These are phyloP conservation scores for Trypoxylon attenuatum DNA, from an alignment of 2,888 invertebrate species.

Conservation along the genomic window DNA sequence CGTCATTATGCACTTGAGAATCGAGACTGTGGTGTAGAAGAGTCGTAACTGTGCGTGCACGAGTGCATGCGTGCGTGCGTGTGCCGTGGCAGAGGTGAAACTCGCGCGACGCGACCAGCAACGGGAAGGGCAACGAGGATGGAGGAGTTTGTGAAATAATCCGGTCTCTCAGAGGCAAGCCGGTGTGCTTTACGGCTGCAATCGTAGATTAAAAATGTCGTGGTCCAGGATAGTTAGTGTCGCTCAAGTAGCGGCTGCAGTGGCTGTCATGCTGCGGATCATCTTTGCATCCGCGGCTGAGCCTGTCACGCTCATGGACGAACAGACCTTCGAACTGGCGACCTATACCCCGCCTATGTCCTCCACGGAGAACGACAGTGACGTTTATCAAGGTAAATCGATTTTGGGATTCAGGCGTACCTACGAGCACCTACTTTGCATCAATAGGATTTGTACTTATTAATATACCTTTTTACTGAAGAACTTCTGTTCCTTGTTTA, in stretches of 20 bases:
- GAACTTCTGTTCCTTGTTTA: too few relatives aligned
- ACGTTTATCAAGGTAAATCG: constrained; percentile 61
- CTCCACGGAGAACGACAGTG: constrained; percentile 59
- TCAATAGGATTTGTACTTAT: too few relatives aligned
- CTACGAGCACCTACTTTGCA: too few relatives aligned
- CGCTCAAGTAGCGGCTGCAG: constrained; percentile 52
- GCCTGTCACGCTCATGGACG: constrained; percentile 43
- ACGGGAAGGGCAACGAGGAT: constrained; percentile 37
- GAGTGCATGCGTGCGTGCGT: constrained; percentile 1
- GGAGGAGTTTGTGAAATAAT: constrained; percentile 56
- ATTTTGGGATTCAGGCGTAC: not conserved
- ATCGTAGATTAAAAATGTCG: constrained; percentile 63
- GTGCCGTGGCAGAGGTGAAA: constrained; percentile 19
- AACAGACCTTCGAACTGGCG: constrained; percentile 47
- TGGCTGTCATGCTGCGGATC: constrained; percentile 48
- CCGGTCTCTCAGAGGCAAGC: constrained; percentile 17
- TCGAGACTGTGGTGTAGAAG: constrained; percentile 6
- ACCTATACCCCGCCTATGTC: constrained; percentile 45
- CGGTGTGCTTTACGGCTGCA: constrained; percentile 43
- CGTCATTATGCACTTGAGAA: constrained; percentile 32
- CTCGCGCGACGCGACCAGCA: constrained; percentile 22
- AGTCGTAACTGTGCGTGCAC: constrained; percentile 5
- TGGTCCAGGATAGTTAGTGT: constrained; percentile 59
- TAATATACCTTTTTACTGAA: too few relatives aligned
- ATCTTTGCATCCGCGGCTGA: constrained; percentile 41